phyloP scores from a whole-genome alignment of 2,888 invertebrate genomes.

The Drosophila engyochracea region DNA sequence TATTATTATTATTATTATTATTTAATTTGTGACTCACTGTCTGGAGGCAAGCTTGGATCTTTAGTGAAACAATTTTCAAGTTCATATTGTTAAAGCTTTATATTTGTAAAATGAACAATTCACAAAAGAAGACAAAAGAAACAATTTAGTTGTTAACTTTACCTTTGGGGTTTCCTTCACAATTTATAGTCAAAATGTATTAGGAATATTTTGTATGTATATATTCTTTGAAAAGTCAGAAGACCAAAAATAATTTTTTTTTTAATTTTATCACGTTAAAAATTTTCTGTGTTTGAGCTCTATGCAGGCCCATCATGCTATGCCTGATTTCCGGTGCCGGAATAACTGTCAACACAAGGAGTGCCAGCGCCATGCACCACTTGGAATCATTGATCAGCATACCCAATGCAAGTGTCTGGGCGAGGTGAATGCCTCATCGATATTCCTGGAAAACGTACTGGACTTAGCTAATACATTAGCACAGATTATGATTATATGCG shows the following conservation, averaged over 20 bases:
- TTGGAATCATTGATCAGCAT: conserved; percentile 80
- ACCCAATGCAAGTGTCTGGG: conserved; percentile 69
- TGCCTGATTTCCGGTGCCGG: conserved; percentile 79
- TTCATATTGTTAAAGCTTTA: neutral
- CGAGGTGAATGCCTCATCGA: conserved; percentile 80
- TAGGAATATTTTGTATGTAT: conserved; percentile 44
- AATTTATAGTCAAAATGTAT: conserved; percentile 11
- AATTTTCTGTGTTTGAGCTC: conserved; percentile 2
- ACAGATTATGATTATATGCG: conserved; percentile 83
- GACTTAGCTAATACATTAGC: conserved; percentile 81
- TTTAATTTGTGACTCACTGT: neutral
- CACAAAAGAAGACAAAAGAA: neutral
- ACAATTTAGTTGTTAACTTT: neutral
- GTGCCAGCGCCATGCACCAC: conserved; percentile 79
- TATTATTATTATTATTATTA: too few species aligned
- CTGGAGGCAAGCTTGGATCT: neutral
- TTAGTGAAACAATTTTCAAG: neutral
- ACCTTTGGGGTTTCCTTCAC: conserved; percentile 5
- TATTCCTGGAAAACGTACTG: conserved; percentile 82
- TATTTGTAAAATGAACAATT: neutral
- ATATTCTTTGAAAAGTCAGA: conserved; percentile 21
- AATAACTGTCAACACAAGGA: conserved; percentile 80
- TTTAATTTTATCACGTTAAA: neutral
- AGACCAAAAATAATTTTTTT: conserved; percentile 10
- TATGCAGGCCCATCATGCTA: conserved; percentile 81